These are phyloP conservation scores for Acleris cristana DNA, from an alignment of 2,888 invertebrate species.

Conservation along the genomic window DNA sequence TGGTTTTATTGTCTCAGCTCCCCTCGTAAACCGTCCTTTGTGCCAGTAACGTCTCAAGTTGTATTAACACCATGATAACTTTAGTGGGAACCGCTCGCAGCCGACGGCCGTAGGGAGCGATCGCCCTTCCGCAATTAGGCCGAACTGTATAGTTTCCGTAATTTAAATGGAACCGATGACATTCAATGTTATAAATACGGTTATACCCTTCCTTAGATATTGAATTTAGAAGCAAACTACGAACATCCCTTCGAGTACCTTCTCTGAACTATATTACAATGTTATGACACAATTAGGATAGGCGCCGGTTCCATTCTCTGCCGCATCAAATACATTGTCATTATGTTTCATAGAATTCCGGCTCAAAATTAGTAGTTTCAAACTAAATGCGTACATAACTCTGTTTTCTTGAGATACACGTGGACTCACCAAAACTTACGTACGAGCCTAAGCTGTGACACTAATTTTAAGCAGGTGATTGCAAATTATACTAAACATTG, in stretches of 20 bases:
- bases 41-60: slow-evolving; percentile 75
- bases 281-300: slow-evolving; percentile 61
- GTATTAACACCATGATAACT: slow-evolving; percentile 77
- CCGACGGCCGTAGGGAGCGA: slow-evolving; percentile 52
- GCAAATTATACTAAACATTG: too few species aligned
- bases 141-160: slow-evolving; percentile 70
- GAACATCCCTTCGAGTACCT: slow-evolving; percentile 54
- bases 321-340: slow-evolving; percentile 4
- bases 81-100: slow-evolving; percentile 55
- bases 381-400: not conserved
- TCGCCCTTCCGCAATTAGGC: slow-evolving; percentile 66
- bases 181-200: slow-evolving; percentile 65
- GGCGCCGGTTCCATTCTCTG: slow-evolving; percentile 47
- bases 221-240: slow-evolving; percentile 76
- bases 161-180: slow-evolving; percentile 72
- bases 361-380: not conserved
- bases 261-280: slow-evolving; percentile 65
- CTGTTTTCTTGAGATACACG: too few species aligned
- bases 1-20: slow-evolving; percentile 76
- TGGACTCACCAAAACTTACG: too few species aligned
- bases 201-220: slow-evolving; percentile 66
- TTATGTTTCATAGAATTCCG: slow-evolving; percentile 11
- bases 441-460: too few species aligned
- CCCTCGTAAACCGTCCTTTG: slow-evolving; percentile 74
- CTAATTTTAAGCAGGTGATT: too few species aligned